phyloP scores from a whole-genome alignment of 1,140 invertebrate species.

The Brachionus sp. region DNA sequence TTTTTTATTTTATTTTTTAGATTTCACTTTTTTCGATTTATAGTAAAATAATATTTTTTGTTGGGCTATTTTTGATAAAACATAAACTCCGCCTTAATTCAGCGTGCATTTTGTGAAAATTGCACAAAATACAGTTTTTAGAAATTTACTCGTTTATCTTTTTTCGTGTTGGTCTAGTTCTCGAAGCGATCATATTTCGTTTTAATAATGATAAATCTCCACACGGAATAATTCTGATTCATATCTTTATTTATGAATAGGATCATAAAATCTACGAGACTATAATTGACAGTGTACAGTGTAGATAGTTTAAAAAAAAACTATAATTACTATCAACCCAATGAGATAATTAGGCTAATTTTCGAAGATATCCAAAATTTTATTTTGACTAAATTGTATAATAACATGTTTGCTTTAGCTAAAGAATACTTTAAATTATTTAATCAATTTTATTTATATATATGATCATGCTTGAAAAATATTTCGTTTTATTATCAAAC shows the following conservation, averaged over 20 bases:
- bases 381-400: background rate
- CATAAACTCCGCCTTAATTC: background rate
- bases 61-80: background rate
- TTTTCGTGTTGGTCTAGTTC: background rate
- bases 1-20: background rate
- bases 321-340: background rate
- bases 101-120: background rate
- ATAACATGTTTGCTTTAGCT: too few relatives aligned
- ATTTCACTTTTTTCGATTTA: background rate
- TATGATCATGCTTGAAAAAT: too few relatives aligned
- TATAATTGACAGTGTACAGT: background rate
- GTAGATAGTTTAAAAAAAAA: background rate
- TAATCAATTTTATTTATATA: background rate
- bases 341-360: background rate
- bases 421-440: too few relatives aligned
- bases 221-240: background rate
- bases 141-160: background rate
- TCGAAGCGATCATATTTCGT: background rate
- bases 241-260: background rate
- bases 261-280: background rate
- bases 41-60: background rate
- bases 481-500: background rate
- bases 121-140: background rate
- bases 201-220: background rate
- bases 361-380: background rate